Base-by-base conservation (phyloP, 2,113 vertebrate genomes). In the Ceyx melanurus region DNA sequence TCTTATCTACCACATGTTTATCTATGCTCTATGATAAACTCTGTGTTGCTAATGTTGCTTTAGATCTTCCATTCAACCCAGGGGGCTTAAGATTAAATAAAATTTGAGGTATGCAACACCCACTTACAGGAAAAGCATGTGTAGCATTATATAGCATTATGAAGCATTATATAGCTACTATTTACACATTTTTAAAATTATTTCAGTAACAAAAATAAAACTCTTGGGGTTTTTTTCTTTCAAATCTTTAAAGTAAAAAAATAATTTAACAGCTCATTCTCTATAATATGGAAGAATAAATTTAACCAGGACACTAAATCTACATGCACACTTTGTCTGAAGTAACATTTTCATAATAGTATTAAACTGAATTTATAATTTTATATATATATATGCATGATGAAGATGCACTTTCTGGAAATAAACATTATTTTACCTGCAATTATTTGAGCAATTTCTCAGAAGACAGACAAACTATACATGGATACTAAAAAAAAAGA, bases 361-460 rank as follows among this genome's bases (percentile, higher is more conserved):
- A 88, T 84, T n/a, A 79, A 87, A n/a, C 2, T 40, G 13, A 81
- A 56, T 13, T 62, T 56, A 66, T 46, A 1, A 18, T 23, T 40
- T 82, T 20, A 61, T 9, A 66, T 7, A 20, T 10, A 61, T 14
- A 15, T 4, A 65, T 66, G 20, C 25, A 78, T 35, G 25, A 85
- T 1, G 3, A 80, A 92, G 70, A 82, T 77, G 33, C 76, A 73
- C n/a, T 83, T 73, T 66, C 62, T 91, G 43, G n/a, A 81, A 82
- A 45, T 72, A 25, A 86, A 85, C 64, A 10, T 65, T 79, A 68
- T 78, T 70, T 70, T 54, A 57, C 45, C 33, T 90, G 66, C 56
- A 97, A 89, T 91, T 95, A 93, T 45, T 90, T 91, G 11, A 95
- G 65, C 48, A 89, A 92, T 80, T 95, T 77, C 8, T 15, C 37